Percentiles rank a stretch among this genome's conserved stretches.
phyloP scores from a whole-genome alignment of 2,888 invertebrate species.

The Myathropa florea region DNA sequence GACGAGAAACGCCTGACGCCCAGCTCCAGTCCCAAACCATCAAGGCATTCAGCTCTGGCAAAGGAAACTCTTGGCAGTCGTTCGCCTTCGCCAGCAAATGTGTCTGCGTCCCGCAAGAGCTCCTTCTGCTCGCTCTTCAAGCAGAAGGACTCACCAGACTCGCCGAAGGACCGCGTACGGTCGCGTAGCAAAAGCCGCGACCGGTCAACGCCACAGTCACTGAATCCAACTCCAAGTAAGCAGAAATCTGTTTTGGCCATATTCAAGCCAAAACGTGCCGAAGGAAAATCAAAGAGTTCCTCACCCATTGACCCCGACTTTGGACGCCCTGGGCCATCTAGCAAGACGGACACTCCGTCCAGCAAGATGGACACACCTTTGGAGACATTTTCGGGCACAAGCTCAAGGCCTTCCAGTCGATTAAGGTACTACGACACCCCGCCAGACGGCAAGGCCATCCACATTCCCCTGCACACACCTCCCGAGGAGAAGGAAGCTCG shows the following conservation, averaged over 20 bases:
- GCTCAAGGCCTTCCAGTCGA: slow-evolving; percentile 78
- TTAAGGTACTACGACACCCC: slow-evolving; percentile 85
- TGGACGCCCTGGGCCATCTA: slow-evolving; percentile 76
- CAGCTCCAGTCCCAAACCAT: slow-evolving; percentile 81
- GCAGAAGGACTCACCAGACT: slow-evolving; percentile 83
- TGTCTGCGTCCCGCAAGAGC: slow-evolving; percentile 87
- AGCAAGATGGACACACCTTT: slow-evolving; percentile 81
- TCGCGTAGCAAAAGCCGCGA: slow-evolving; percentile 86
- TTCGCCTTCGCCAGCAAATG: slow-evolving; percentile 87
- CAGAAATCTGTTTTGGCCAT: slow-evolving; percentile 86
- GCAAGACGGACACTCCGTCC: slow-evolving; percentile 81
- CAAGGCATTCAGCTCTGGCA: slow-evolving; percentile 75
- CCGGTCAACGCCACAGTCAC: slow-evolving; percentile 78
- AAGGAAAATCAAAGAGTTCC: slow-evolving; percentile 81
- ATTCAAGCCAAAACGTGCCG: slow-evolving; percentile 83
- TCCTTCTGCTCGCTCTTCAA: slow-evolving; percentile 91
- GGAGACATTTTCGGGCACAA: slow-evolving; percentile 71
- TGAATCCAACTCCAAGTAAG: slow-evolving; percentile 84
- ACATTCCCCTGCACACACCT: slow-evolving; percentile 89
- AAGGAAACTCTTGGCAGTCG: slow-evolving; percentile 79
- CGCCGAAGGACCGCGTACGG: slow-evolving; percentile 80
- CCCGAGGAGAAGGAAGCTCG: slow-evolving; percentile 84
- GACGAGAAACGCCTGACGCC: slow-evolving; percentile 81
- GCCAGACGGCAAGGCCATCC: slow-evolving; percentile 84
- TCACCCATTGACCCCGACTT: slow-evolving; percentile 78